Base-by-base conservation (phyloP, 2,888 invertebrate species). In the Ennomos erosarius region DNA sequence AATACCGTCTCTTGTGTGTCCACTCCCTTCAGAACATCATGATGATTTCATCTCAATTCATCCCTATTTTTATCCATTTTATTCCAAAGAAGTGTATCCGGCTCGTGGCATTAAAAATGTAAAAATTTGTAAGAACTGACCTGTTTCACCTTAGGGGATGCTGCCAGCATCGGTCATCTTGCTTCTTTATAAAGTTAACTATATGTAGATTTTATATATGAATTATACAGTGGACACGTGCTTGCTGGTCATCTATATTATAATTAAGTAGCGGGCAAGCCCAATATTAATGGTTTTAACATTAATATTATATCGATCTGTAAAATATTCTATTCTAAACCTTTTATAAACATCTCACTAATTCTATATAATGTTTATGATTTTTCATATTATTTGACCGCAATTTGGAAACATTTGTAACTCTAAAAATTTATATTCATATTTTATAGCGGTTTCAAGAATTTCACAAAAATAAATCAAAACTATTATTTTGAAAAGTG, bases 131-230 rank as follows among this genome's bases (percentile, higher is more conserved):
- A 71, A 69, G 73, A 65, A 39, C 48, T 65, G 63, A 67, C 65
- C 76, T 78, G 69, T 55, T 44, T 74, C 74, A 79, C 81, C 82
- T 78, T 75, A 55, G 65, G 70, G 69, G 71, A 70, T 64, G 69
- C 69, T 70, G 71, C 77, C 53, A 2, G 10, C 50, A 55, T 60
- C 51, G 75, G 73, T 71, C 76, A 77, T 69, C 71, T 69, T 63
- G 65, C 64, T 64, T 69, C 64, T 68, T 67, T 65, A 44, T 47
- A 53, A 53, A 61, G 51, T 52, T 61, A 58, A 11, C 36, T 39
- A 13, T 34, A 69, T 71, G 70, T 50, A 45, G 55, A 55, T 59
- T 51, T 47, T 10, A 60, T 51, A 13, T 47, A 13, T 0, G 45
- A 38, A 45, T 60, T 60, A 51, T 60, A 44, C 51, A 51, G 35